These are phyloP conservation scores for Halichoerus grypus DNA, from an alignment of 2,113 vertebrate genomes.

Conservation along the genomic window DNA sequence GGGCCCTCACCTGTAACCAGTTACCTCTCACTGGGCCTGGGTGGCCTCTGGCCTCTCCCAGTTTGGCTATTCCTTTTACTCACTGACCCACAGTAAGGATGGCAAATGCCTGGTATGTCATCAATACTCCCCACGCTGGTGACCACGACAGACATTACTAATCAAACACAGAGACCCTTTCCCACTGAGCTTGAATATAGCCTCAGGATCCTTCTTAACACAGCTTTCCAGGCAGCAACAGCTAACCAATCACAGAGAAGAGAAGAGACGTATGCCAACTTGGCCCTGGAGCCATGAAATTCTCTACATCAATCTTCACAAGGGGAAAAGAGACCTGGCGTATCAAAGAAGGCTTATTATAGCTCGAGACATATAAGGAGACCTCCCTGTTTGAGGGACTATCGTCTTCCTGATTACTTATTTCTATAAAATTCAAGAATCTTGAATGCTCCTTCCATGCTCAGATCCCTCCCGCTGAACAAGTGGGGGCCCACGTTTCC, in stretches of 20 bases:
- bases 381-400: not conserved
- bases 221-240: not conserved
- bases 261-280: not conserved
- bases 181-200: not conserved
- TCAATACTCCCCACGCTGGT: not conserved
- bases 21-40: not conserved
- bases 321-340: not conserved
- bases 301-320: not conserved
- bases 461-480: not conserved
- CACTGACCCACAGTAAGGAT: not conserved
- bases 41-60: not conserved
- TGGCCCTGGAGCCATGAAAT: not conserved
- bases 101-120: not conserved
- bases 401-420: not conserved
- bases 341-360: not conserved
- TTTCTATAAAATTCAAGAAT: not conserved
- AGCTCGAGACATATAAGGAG: not conserved
- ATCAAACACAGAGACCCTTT: constrained; percentile 22
- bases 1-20: not conserved
- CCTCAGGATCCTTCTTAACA: not conserved
- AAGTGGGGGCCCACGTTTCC: too few relatives aligned
- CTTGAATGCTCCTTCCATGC: not conserved
- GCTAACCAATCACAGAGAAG: not conserved
- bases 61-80: not conserved
- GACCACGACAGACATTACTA: not conserved